Evolutionary conservation across 2,113 vertebrate genomes (phyloP), one percentile per base, ranked within the genome.

Genomic region (Muntiacus reevesi): DNA sequence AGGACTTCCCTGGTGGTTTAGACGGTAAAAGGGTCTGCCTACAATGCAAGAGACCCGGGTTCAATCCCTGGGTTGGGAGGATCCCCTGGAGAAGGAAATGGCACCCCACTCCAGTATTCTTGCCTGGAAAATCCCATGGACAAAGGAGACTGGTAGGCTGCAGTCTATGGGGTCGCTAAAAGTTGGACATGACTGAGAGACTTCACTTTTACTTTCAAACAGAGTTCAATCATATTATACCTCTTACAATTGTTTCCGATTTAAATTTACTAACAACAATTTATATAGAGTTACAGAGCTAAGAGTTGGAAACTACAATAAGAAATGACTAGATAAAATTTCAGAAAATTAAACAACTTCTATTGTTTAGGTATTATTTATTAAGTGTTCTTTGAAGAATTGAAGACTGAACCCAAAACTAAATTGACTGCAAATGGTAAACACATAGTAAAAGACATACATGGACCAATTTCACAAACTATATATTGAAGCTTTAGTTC

Each of bases 181-280:
- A 2, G 0, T 36, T 71, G 64, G 1, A n/a, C 33, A n/a, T 2
- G 7, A 71, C 19, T 71, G 10, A 40, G n/a, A 0, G 1, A 40
- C 67, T 71, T 40, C 19, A 71, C n/a, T 71, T 71, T 40, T n/a
- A 40, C n/a, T 71, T 71, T 71, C 33, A 81, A 50, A 79, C 45
- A 47, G 28, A 50, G 45, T 50, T 81, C 16, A 81, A 50, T 9
- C n/a, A 45, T 54, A 81, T 23, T 62, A 88, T 43, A 67, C 5
- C 79, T 21, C 6, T 89, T 78, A 64, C 2, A 90, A n/a, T n/a
- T 78, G 27, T 60, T 76, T 62, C 30, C 40, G 15, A 92, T 43
- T 71, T 71, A 71, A 6, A 84, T 84, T 88, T 86, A 45, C 28
- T 45, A 47, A 78, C 82, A 33, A 67, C 3, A 28, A 2, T 25